Conservation (phyloP, 2,888 invertebrate genomes). For the Epistrophe grossulariae region DNA sequence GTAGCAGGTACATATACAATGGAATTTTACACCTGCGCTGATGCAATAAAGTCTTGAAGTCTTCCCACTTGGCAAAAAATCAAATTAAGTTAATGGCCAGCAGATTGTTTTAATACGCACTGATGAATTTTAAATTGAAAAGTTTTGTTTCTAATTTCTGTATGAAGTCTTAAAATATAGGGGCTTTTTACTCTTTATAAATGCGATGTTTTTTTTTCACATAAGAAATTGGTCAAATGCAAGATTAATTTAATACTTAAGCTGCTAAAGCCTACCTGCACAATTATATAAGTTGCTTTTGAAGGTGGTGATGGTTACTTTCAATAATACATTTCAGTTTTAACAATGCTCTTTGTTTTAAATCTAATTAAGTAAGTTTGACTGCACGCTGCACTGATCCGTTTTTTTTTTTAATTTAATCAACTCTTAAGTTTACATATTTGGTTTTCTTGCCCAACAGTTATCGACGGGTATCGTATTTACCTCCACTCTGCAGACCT, state of each 20-base stretch:
- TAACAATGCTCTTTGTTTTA: not conserved
- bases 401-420: too few species aligned
- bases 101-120: slow-evolving; percentile 10
- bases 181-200: not conserved
- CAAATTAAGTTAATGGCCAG: slow-evolving; percentile 47
- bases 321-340: too few species aligned
- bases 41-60: not conserved
- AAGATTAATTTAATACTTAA: not conserved
- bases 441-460: too few species aligned
- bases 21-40: slow-evolving; percentile 60
- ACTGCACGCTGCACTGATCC: too few species aligned
- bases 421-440: too few species aligned
- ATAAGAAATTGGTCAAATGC: not conserved
- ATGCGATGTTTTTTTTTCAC: not conserved
- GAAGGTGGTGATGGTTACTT: not conserved
- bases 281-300: not conserved
- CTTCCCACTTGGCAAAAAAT: slow-evolving; percentile 1
- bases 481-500: too few species aligned
- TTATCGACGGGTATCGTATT: too few species aligned
- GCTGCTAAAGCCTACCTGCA: not conserved
- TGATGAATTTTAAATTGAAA: slow-evolving; percentile 24
- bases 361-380: not conserved
- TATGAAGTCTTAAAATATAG: not conserved
- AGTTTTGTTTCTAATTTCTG: not conserved
- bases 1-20: not conserved